phyloP scores from a whole-genome alignment of 1,140 invertebrate species.

The Trichonephila inaurata region DNA sequence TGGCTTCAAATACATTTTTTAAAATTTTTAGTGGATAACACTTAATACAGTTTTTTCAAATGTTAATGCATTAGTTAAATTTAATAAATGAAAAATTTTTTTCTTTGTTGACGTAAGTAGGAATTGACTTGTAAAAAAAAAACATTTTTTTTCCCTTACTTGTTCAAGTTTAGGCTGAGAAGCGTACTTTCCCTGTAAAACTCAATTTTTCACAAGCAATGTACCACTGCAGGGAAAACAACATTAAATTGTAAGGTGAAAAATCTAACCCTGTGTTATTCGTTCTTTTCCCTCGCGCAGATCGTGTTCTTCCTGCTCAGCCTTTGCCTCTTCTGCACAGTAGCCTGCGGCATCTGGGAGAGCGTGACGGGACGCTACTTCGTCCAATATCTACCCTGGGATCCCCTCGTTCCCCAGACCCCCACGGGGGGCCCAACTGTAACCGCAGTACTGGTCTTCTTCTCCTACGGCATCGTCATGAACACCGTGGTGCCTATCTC shows the following conservation, averaged over 20 bases:
- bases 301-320: conserved; percentile 99
- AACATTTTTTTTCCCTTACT: too few species aligned
- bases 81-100: too few species aligned
- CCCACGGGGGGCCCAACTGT: conserved; percentile 91
- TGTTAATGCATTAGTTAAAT: too few species aligned
- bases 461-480: conserved; percentile 99
- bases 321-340: conserved; percentile 98
- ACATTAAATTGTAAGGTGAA: neutral
- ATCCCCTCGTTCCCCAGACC: conserved; percentile 89
- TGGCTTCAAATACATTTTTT: too few species aligned
- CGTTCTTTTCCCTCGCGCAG: conserved; percentile 83
- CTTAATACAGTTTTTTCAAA: too few species aligned
- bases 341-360: conserved; percentile 99
- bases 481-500: conserved; percentile 99
- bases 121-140: too few species aligned
- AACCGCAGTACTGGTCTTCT: conserved; percentile 97
- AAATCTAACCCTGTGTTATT: too few species aligned
- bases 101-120: too few species aligned
- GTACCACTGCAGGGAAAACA: too few species aligned
- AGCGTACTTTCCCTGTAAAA: too few species aligned
- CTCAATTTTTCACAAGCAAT: too few species aligned
- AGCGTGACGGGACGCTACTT: conserved; percentile 93
- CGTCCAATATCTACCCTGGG: conserved; percentile 96
- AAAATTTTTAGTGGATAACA: too few species aligned
- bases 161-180: neutral